Conservation (phyloP, 2,888 invertebrate species). For the Patella ulyssiponensis region DNA sequence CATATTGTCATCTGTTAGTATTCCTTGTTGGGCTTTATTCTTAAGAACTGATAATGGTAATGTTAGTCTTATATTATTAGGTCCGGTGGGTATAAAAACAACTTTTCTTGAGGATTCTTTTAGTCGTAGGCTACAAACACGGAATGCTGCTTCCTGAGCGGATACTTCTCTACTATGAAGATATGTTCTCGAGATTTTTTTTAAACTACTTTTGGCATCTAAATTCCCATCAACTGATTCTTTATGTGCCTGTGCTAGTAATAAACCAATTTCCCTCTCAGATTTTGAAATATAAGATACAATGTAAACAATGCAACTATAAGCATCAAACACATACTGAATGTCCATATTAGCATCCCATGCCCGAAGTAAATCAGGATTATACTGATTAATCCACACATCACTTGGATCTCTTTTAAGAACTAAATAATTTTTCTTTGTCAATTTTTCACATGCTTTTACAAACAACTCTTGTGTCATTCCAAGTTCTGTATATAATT, state of each 20-base stretch:
- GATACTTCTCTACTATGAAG: constrained; percentile 35
- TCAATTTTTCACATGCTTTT: not conserved
- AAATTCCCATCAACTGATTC: constrained; percentile 31
- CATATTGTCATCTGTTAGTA: constrained; percentile 9
- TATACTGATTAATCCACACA: constrained; percentile 21
- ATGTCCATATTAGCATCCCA: constrained; percentile 28
- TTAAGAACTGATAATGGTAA: not conserved
- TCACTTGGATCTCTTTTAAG: constrained; percentile 12
- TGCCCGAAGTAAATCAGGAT: constrained; percentile 11
- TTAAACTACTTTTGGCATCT: constrained; percentile 27
- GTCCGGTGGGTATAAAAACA: constrained; percentile 32
- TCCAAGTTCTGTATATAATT: not conserved
- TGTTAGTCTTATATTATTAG: constrained; percentile 11
- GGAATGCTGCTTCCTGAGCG: constrained; percentile 33
- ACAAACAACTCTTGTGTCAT: not conserved
- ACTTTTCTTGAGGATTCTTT: constrained; percentile 31
- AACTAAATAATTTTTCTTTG: constrained; percentile 4
- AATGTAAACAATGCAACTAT: constrained; percentile 40
- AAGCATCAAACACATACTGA: constrained; percentile 18
- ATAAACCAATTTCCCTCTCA: constrained; percentile 31
- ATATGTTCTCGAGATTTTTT: constrained; percentile 25
- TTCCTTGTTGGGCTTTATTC: not conserved
- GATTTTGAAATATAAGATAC: constrained; percentile 47
- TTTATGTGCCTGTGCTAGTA: constrained; percentile 28
- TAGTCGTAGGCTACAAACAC: constrained; percentile 30